Base-by-base conservation (phyloP, 2,888 invertebrate genomes). In the Chrysolina haemoptera region DNA sequence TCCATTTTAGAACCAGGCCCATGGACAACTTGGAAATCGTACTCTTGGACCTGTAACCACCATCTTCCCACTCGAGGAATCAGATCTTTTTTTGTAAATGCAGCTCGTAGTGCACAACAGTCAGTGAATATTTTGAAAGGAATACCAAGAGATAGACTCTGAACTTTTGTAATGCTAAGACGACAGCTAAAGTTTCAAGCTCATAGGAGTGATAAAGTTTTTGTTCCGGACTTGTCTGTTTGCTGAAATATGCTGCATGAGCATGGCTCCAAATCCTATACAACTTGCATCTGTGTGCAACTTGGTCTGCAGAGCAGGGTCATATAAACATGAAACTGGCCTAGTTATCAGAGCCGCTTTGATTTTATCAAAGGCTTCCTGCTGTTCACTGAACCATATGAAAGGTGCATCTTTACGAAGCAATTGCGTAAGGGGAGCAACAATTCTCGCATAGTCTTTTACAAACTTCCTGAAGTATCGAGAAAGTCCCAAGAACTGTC, bases 141-240 rank as follows among this genome's bases (percentile, higher is more conserved):
- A 3, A 77, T 74, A 6, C 82, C 82, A 16, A 81, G 71, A 85
- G 62, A 66, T 84, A 84, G 10, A 76, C 75, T 22, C 82, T 75
- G 71, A 85, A 83, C 64, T 83, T 71, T 27, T 74, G 35, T 1
- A 84, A 40, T 0, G 80, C 80, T 43, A 76, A 82, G 0, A 85
- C 79, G 0, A 86, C 79, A 0, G 86, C 87, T 69, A 86, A 74
- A 10, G 81, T 78, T 70, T 86, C 84, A 9, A 80, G 64, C 46
- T 86, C 84, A 16, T 82, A 79, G 6, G 81, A 79, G 20, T 82
- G 80, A 63, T 84, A 86, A 8, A 78, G 80, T 16, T 40, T n/a
- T 76, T 86, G 82, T 2, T 80, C 69, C 1, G 53, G 67, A 8
- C 78, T 81, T 1, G 83, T 74, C 50, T 80, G 77, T 77, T 67